Conservation (phyloP, 2,797 vertebrate genomes). For the Phataginus tetradactyla region DNA sequence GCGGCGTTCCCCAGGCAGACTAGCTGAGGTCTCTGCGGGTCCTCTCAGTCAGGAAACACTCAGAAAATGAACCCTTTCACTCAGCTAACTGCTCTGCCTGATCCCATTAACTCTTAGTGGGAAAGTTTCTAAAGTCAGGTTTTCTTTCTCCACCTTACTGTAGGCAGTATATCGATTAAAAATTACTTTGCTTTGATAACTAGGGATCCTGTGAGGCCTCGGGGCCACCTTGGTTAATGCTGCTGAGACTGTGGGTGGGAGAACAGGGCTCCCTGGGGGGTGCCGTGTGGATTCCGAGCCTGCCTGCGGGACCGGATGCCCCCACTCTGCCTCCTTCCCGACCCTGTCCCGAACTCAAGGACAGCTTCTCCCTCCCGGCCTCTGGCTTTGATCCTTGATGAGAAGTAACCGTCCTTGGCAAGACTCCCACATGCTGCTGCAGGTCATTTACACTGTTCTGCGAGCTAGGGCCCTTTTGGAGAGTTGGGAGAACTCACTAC, state of each 20-base stretch:
- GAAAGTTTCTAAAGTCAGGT: not conserved
- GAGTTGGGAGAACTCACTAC: not conserved
- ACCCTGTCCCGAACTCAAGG: not conserved
- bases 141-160: not conserved
- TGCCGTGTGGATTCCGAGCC: not conserved
- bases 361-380: not conserved
- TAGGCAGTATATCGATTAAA: not conserved
- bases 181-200: not conserved
- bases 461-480: not conserved
- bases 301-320: not conserved
- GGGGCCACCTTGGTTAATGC: not conserved
- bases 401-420: not conserved
- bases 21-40: not conserved
- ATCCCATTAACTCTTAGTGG: not conserved
- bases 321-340: not conserved
- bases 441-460: not conserved
- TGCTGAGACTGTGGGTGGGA: not conserved
- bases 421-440: not conserved
- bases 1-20: fast-evolving
- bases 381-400: not conserved
- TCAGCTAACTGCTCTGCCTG: not conserved
- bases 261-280: not conserved
- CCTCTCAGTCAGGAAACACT: not conserved
- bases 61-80: not conserved
- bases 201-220: not conserved